Percentiles rank a stretch among this genome's conserved stretches.
phyloP scores from a whole-genome alignment of 2,113 vertebrate genomes.

The Clarias gariepinus region DNA sequence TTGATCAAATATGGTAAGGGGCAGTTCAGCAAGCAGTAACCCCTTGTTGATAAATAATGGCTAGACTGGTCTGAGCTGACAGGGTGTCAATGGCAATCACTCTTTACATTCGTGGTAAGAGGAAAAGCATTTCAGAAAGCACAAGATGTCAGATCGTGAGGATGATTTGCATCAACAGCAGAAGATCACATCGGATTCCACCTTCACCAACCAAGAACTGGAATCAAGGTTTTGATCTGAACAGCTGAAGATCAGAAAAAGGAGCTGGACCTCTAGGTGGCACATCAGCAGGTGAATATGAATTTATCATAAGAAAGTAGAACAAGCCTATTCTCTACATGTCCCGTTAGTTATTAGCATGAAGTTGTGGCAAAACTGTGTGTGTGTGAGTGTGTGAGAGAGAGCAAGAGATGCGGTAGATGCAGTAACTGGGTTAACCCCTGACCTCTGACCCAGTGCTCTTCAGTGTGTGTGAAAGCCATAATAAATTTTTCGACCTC shows the following conservation, averaged over 20 bases:
- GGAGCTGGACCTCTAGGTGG: neutral
- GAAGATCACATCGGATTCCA: neutral
- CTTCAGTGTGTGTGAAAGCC: slow-evolving; percentile 1
- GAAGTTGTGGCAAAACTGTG: neutral
- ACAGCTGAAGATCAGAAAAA: neutral
- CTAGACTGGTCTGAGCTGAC: neutral
- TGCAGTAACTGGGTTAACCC: neutral
- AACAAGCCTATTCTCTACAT: neutral
- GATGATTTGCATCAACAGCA: neutral
- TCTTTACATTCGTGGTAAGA: neutral
- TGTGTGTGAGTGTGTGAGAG: neutral
- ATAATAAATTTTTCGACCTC: neutral
- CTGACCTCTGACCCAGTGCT: neutral
- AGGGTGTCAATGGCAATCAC: neutral
- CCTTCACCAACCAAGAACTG: neutral
- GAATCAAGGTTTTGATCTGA: neutral
- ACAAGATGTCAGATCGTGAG: neutral
- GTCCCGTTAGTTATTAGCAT: neutral
- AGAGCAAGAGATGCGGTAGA: neutral
- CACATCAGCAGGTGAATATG: neutral
- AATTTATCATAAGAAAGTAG: neutral
- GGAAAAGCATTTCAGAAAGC: neutral
- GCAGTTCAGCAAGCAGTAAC: neutral
- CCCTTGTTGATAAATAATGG: neutral
- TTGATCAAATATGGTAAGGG: neutral